These are phyloP conservation scores for Noctua pronuba DNA, from an alignment of 2,888 invertebrate species.

Conservation along the genomic window DNA sequence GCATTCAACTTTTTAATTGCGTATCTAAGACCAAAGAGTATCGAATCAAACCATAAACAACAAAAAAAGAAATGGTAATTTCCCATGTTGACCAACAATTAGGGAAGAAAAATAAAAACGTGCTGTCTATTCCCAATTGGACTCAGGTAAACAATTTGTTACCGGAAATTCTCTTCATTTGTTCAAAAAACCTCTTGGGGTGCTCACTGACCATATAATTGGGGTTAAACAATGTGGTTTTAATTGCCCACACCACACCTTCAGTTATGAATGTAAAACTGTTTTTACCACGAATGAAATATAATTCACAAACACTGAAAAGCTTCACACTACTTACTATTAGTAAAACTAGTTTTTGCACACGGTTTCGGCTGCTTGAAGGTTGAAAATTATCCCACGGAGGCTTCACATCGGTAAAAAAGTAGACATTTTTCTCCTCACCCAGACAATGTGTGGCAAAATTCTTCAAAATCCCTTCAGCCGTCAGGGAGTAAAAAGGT, in stretches of 20 bases:
- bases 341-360: neutral
- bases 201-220: constrained; percentile 42
- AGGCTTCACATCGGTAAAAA: neutral
- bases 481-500: too few species aligned
- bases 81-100: constrained; percentile 32
- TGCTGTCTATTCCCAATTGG: constrained; percentile 49
- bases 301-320: neutral
- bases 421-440: neutral
- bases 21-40: neutral
- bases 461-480: too few species aligned
- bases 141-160: constrained; percentile 44
- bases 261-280: neutral
- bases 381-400: neutral
- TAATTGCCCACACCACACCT: constrained; percentile 33
- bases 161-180: constrained; percentile 37
- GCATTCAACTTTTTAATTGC: neutral
- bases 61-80: constrained; percentile 25
- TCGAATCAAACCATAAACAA: neutral
- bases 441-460: too few species aligned
- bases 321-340: neutral
- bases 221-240: constrained; percentile 16
- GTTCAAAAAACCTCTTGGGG: constrained; percentile 38
- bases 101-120: constrained; percentile 32
- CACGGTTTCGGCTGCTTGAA: neutral
- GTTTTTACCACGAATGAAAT: neutral